Evolutionary conservation across 2,797 vertebrate species (phyloP), one percentile per base, ranked within the genome.

Genomic region (Coracias cyanogaster): DNA sequence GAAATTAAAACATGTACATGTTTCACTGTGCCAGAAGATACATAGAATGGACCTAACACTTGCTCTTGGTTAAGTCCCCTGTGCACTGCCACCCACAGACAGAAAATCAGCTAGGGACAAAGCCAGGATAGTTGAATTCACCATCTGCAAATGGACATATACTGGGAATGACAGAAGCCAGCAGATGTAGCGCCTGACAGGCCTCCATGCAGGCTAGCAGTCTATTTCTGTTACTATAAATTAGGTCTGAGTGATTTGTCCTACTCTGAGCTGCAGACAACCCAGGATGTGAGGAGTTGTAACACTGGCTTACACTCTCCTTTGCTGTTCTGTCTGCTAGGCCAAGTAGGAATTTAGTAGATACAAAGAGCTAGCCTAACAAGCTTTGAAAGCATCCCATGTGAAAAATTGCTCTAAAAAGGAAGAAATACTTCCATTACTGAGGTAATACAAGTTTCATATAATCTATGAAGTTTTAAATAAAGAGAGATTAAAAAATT

Each of bases 1-100:
- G 62, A 91, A 94, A 52, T 19, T 52, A 60, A 69, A 65, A 57
- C 22, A 35, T 4, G 5, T 4, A 5, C 1, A 8, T 46, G 31
- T 57, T 18, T 85, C 43, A 19, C 15, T 66, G n/a, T 15, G 55
- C 26, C 82, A 61, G 46, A 67, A 82, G 58, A 52, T 41, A 29
- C 0, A 39, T 0, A n/a, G 64, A 60, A 74, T 46, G 61, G 61
- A 55, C 31, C 15, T 12, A 17, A 48, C 15, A 24, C 24, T 69
- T 26, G 24, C 10, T n/a, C 22, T 60, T 90, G 29, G 9, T 18
- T 49, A 46, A 61, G 49, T 43, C 19, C 67, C 15, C 21, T 9
- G 2, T 3, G 26, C 52, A 15, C 4, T 66, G 51, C 51, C 60
- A 17, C n/a, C 49, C 18, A 90, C 43, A 87, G 16, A 15, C 22